Evolutionary conservation across 2,797 vertebrate genomes (phyloP).

Genomic region (Podarcis lilfordi): DNA sequence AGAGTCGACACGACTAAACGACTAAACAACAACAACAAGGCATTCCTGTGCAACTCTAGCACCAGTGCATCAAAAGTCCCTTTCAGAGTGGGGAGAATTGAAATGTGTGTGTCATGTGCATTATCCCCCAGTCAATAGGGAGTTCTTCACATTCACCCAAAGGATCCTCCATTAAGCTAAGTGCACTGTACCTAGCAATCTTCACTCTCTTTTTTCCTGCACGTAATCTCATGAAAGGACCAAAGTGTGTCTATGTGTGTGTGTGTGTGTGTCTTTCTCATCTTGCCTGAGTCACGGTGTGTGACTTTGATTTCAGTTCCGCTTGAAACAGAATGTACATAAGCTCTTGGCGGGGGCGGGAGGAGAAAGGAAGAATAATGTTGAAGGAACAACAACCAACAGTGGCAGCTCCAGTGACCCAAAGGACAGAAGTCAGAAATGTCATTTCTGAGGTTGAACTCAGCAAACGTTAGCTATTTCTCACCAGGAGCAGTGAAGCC

Average conservation of each 20-base stretch:
- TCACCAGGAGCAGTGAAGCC: background rate
- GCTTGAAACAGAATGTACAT: background rate
- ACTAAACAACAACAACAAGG: no score
- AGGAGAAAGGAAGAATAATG: background rate
- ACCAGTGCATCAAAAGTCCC: background rate
- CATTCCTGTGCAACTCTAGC: background rate
- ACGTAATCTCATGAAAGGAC: background rate
- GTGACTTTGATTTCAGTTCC: background rate
- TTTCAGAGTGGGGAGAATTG: background rate
- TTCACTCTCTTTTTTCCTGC: background rate
- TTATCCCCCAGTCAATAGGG: background rate
- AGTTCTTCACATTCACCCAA: background rate
- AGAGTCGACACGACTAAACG: no score
- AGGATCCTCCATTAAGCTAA: background rate
- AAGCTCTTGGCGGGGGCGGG: background rate
- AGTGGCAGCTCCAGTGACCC: background rate
- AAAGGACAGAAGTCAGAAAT: background rate
- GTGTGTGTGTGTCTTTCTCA: background rate
- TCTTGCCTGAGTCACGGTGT: background rate
- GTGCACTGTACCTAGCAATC: conserved; percentile 8
- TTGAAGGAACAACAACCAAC: background rate
- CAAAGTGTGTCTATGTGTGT: background rate
- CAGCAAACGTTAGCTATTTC: background rate
- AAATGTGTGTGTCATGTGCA: background rate
- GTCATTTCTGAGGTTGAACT: background rate